Conservation (phyloP, 2,797 vertebrate species). For the Fistularia tabacaria region DNA sequence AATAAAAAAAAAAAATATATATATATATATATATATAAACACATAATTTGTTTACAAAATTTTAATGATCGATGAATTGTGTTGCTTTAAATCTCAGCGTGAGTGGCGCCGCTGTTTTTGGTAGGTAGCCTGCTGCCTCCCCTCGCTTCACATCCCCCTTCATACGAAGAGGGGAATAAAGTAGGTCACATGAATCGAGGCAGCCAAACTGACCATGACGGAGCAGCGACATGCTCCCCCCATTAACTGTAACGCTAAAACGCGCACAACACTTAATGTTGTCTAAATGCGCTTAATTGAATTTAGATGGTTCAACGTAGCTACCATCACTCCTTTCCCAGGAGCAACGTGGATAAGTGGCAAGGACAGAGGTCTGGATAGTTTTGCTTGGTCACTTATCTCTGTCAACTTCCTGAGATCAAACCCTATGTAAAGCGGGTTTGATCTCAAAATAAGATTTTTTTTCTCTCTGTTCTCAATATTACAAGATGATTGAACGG, state of each 20-base stretch:
- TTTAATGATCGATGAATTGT: no score
- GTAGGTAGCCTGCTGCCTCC: constrained; percentile 27
- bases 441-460: not conserved
- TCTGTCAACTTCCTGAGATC: constrained; percentile 45
- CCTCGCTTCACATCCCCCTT: constrained; percentile 40
- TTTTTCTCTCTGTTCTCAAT: not conserved
- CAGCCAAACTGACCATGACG: constrained; percentile 48
- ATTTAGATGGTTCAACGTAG: constrained; percentile 2
- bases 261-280: not conserved
- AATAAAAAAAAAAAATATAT: no score
- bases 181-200: constrained; percentile 76
- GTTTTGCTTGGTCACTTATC: constrained; percentile 63
- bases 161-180: constrained; percentile 43
- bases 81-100: constrained; percentile 14
- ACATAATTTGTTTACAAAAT: no score
- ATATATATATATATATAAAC: no score
- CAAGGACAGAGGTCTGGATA: constrained; percentile 31
- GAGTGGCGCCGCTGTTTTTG: constrained; percentile 38
- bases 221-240: constrained; percentile 32
- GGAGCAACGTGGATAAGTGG: constrained; percentile 57
- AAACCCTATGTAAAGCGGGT: constrained; percentile 26
- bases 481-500: no score
- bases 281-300: constrained; percentile 14
- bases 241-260: no score
- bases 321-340: not conserved